Evolutionary conservation across 2,888 invertebrate species (phyloP), one percentile per base, ranked within the genome.

Genomic region (Eupithecia exiguata): DNA sequence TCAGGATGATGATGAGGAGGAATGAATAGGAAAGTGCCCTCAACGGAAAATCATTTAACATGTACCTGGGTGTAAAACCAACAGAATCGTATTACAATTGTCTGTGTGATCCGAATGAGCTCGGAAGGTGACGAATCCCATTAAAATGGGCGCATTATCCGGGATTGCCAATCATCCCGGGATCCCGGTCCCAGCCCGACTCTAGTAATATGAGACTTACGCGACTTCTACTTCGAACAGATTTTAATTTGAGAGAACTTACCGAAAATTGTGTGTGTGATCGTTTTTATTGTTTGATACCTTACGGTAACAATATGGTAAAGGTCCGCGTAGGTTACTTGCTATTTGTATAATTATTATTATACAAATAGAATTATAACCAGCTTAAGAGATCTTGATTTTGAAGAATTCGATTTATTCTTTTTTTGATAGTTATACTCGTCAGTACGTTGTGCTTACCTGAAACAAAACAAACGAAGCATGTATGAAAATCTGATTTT

Each of bases 81-180:
- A 36, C n/a, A 49, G 21, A 73, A 69, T 74, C 71, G 71, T 58
- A 73, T 62, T 65, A 66, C 68, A 65, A 73, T 61, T 71, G 40
- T 63, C 74, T 61, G 70, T 81, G 76, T 79, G 81, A 81, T 70
- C 72, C 35, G 78, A 80, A 81, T 80, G 81, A 83, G 84, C 81
- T 86, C 84, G 87, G 83, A 81, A 77, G 74, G 72, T 78, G 75
- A 72, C 72, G 76, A 83, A 86, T 87, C 82, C 84, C 83, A 84
- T 85, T 85, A 84, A 84, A 84, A 89, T 86, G 83, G 87, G 81
- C 85, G 84, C 85, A 84, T 88, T 86, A 89, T 87, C 86, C 79
- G 85, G 86, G 84, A 88, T 89, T 89, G 89, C 89, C 91, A 90
- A 90, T 91, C 89, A 91, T 88, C 86, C 88, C 85, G 88, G 90